Evolutionary conservation across 2,113 vertebrate species (phyloP), one percentile per base, ranked within the genome.

Genomic region (Xenopus tropicalis): DNA sequence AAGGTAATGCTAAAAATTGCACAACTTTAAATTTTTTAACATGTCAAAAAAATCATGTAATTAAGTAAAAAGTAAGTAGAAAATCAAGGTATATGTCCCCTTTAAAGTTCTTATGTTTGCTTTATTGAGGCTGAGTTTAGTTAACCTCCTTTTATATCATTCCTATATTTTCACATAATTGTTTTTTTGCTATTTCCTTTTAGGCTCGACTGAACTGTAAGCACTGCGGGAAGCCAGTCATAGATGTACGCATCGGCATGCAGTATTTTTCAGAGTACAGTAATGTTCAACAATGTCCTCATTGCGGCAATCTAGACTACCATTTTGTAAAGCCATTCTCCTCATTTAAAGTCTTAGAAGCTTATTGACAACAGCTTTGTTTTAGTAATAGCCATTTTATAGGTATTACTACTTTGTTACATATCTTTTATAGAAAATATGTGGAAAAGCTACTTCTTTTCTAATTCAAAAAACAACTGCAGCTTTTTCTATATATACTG

Each of bases 181-280:
- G 52, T 52, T 52, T 29, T 56, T 29, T 11, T 69, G 2, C 59
- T 72, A 65, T 66, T 79, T 70, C 29, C 7, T 0, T 66, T 24
- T 74, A 98, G 97, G 97, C 97, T 75, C 94, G 97, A 72, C 95
- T 99, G 86, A 99, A 98, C 91, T 99, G 97, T 82, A 99, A 99
- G 83, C 97, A 98, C 88, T 99, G 97, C 72, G 97, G 97, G 78
- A 98, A 98, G 87, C 95, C 97, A 0, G 96, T 99, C 80, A 94
- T 99, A 82, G 97, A 98, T 44, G 97, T 99, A 46, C 94, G 95
- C 59, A 92, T 99, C 12, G 97, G 97, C 64, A 99, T 98, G 97
- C 97, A 98, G 91, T 99, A 98, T 92, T 99, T 99, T 89, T 99
- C 97, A 0, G 97, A 99, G 83, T 99, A 99, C 93, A 99, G 97